Percentiles rank a stretch among this genome's conserved stretches.
Evolutionary conservation across 2,888 invertebrate species (phyloP).

Genomic region (Eupithecia tripunctaria): DNA sequence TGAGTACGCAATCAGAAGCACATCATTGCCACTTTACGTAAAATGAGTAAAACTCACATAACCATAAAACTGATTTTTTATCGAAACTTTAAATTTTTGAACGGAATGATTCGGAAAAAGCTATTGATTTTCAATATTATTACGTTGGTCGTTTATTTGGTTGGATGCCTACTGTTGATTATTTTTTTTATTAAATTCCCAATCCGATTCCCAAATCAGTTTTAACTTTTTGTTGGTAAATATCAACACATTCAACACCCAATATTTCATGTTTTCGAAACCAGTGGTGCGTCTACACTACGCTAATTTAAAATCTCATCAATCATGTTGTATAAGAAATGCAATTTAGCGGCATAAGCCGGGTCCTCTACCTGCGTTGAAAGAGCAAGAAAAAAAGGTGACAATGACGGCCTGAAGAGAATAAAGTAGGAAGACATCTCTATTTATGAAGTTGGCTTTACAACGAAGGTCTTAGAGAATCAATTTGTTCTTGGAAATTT

Average conservation of each 20-base stretch:
- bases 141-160: conserved; percentile 27
- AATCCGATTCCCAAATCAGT: conserved; percentile 12
- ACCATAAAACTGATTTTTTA: conserved; percentile 54
- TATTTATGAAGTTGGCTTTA: conserved; percentile 69
- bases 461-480: conserved; percentile 42
- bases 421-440: conserved; percentile 77
- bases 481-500: conserved; percentile 48
- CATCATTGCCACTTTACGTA: conserved; percentile 46
- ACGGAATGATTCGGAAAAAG: conserved; percentile 31
- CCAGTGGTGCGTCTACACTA: conserved; percentile 33
- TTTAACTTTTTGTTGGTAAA: conserved; percentile 24
- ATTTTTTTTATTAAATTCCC: conserved; percentile 22
- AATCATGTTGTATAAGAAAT: conserved; percentile 73
- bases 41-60: conserved; percentile 49
- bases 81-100: conserved; percentile 49
- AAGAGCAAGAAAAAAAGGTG: conserved; percentile 68
- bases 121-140: conserved; percentile 39
- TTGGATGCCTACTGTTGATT: conserved; percentile 11
- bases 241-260: conserved; percentile 63
- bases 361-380: conserved; percentile 69
- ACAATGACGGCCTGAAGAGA: conserved; percentile 72
- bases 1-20: conserved; percentile 34
- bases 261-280: conserved; percentile 46
- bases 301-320: conserved; percentile 74
- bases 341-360: conserved; percentile 68